Base-by-base conservation (phyloP, 2,888 invertebrate species). In the Agrochola lychnidis region DNA sequence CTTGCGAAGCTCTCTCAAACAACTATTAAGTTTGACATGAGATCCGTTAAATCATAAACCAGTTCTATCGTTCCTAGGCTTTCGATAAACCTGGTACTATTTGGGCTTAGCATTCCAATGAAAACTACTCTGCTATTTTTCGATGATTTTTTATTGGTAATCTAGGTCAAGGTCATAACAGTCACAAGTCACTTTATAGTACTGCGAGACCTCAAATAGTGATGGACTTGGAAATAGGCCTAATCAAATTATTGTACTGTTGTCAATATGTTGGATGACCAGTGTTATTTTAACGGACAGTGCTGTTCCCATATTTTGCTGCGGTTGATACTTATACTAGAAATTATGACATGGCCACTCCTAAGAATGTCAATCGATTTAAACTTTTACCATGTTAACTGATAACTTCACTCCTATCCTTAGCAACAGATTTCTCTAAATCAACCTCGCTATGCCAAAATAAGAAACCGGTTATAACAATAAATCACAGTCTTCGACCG, bases 401-500 rank as follows among this genome's bases (percentile, higher is more conserved):
- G 10, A 42, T 57, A 16, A 67, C 67, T 48, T n/a, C 25, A 40
- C 6, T 22, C 16, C 16, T 53, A 25, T 59, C 19, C 73, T 19
- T 61, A 79, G 51, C 68, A 69, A 80, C 75, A 25, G 59, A 74
- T 74, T 71, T 71, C 61, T 79, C 30, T 12, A 22, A 83, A 70
- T 74, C 25, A 64, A 66, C 53, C 64, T 76, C 42, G 25, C 51
- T 67, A 73, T 36, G 42, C 36, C 62, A 70, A 75, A 57, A 66
- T 70, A 42, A 19, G 3, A 67, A 76, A 85, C 80, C 61, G 53
- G 80, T 86, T 76, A 4, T 12, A 53, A 14, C 66, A 79, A 66
- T 76, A 83, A 56, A 67, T 81, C 79, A 75, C 56, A 64, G 30
- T 67, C 67, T 56, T 51, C 25, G n/a, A 69, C 84, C 81, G 75